phyloP scores from a whole-genome alignment of 2,113 vertebrate genomes.

The Psophia crepitans region DNA sequence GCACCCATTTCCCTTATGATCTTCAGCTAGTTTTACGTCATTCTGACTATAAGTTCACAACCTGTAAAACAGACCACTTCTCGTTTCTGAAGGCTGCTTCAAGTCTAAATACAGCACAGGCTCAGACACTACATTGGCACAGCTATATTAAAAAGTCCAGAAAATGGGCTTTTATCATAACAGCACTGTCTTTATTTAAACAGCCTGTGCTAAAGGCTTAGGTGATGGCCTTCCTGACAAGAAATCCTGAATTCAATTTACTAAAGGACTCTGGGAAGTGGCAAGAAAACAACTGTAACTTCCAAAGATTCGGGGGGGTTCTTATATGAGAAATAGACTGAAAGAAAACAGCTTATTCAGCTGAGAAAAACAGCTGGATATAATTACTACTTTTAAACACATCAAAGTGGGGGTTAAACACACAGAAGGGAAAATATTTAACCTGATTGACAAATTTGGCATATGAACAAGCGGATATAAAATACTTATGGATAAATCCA shows the following conservation, averaged over 20 bases:
- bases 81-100: neutral
- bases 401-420: neutral
- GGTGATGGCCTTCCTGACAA: neutral
- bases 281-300: neutral
- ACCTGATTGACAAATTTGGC: neutral
- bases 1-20: neutral
- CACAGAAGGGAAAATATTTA: neutral
- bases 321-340: neutral
- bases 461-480: neutral
- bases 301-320: neutral
- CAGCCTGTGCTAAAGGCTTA: neutral
- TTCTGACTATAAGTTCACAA: neutral
- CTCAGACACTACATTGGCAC: neutral
- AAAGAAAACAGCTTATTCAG: neutral
- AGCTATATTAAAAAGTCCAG: neutral
- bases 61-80: neutral
- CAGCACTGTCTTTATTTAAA: neutral
- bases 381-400: neutral
- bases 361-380: neutral
- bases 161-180: neutral
- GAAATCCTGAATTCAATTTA: neutral
- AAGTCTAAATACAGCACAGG: neutral
- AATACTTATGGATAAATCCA: neutral
- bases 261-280: neutral
- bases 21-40: neutral